Conservation (phyloP, 2,888 invertebrate species). For the Trimorus sp. region DNA sequence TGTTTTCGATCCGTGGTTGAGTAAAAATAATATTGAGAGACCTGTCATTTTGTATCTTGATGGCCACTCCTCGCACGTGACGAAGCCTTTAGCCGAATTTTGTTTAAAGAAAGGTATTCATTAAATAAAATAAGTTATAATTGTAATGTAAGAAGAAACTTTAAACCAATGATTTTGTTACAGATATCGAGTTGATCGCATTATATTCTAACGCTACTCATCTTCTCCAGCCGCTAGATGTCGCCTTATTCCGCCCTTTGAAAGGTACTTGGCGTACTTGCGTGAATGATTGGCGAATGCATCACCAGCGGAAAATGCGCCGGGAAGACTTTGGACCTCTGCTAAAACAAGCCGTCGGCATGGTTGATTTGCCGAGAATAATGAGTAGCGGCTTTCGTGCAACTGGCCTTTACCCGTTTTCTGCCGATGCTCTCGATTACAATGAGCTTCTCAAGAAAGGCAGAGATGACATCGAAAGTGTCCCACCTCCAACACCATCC, state of each 20-base stretch:
- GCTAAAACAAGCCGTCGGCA: conserved; percentile 23
- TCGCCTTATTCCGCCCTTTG: background rate
- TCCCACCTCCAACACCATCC: background rate
- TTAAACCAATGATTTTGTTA: too few relatives aligned
- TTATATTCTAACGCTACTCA: background rate
- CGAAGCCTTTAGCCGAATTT: conserved; percentile 76
- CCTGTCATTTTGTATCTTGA: conserved; percentile 79
- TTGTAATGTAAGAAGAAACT: background rate
- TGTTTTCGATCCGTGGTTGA: conserved; percentile 77
- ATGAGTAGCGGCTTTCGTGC: conserved; percentile 34
- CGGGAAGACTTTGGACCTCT: conserved; percentile 36
- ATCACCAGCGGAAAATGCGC: conserved; percentile 25
- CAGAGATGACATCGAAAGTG: conserved; percentile 2
- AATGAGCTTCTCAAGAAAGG: conserved; percentile 20
- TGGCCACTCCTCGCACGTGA: conserved; percentile 77
- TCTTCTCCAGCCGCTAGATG: background rate
- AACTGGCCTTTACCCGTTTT: conserved; percentile 43
- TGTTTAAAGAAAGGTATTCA: conserved; percentile 62
- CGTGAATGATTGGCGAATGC: conserved; percentile 24
- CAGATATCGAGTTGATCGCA: conserved; percentile 1
- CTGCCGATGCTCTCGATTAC: conserved; percentile 22
- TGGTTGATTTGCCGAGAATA: conserved; percentile 34
- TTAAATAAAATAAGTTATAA: too few relatives aligned
- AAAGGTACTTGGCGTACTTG: background rate
- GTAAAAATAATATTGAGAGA: conserved; percentile 71